phyloP scores from a whole-genome alignment of 2,888 invertebrate species.

The Sesia apiformis region DNA sequence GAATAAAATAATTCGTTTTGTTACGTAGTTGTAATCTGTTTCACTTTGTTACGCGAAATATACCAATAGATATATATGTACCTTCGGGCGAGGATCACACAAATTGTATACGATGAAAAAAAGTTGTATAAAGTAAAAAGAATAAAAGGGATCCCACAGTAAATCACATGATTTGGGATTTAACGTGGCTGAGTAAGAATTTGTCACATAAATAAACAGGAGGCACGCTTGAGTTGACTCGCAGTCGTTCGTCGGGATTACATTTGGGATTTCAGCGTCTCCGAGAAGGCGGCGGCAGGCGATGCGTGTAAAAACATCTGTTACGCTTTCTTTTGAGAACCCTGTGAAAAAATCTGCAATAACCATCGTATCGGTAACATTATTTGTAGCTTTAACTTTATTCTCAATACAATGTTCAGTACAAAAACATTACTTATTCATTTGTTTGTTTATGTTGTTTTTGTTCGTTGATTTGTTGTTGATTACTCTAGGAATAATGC shows the following conservation, averaged over 20 bases:
- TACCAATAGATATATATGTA: not conserved
- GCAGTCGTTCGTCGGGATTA: constrained; percentile 62
- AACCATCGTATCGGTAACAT: not conserved
- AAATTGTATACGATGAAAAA: not conserved
- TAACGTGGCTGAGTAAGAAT: constrained; percentile 59
- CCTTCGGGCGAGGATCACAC: not conserved
- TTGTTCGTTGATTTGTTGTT: too few species aligned
- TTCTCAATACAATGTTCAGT: too few species aligned
- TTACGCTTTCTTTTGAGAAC: constrained; percentile 55
- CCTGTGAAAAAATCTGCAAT: constrained; percentile 25
- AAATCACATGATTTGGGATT: constrained; percentile 48
- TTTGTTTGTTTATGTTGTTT: too few species aligned
- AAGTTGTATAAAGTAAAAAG: constrained; percentile 10
- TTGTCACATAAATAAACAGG: constrained; percentile 72
- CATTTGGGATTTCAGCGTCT: constrained; percentile 60
- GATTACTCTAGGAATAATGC: too few species aligned
- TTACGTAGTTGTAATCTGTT: not conserved
- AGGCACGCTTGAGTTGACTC: constrained; percentile 56
- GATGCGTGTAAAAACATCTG: constrained; percentile 68
- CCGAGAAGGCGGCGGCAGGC: constrained; percentile 21
- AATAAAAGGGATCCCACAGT: constrained; percentile 26
- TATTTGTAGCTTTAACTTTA: not conserved
- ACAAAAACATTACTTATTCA: too few species aligned
- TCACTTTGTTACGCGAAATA: too few species aligned
- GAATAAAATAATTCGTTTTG: not conserved